Percentiles rank a stretch among this genome's conserved stretches.
phyloP scores from a whole-genome alignment of 2,113 vertebrate species.

The Ochotona princeps region DNA sequence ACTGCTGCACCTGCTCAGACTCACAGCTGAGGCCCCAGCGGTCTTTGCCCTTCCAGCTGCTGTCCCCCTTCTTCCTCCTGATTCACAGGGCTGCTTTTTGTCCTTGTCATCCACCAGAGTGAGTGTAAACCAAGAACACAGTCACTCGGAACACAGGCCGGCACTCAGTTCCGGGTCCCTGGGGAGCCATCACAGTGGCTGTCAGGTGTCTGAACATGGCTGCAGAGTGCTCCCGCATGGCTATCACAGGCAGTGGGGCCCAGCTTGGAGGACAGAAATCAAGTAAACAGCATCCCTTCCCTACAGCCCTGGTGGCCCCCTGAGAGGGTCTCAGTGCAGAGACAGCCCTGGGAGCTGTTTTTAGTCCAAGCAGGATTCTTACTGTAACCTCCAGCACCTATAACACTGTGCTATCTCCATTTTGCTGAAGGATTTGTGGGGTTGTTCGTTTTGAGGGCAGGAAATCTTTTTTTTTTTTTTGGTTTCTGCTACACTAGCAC shows the following conservation, averaged over 20 bases:
- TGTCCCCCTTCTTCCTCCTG: background rate
- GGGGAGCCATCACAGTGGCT: slow-evolving; percentile 66
- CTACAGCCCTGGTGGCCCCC: too few relatives aligned
- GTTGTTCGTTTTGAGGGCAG: background rate
- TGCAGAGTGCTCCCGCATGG: slow-evolving; percentile 1
- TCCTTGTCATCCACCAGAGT: background rate
- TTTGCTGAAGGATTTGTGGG: background rate
- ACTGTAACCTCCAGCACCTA: too few relatives aligned
- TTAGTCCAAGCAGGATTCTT: too few relatives aligned
- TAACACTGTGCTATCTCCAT: background rate
- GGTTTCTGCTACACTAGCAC: background rate
- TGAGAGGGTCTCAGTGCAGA: background rate
- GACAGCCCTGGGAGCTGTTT: background rate
- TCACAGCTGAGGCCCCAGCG: background rate
- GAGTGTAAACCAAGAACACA: slow-evolving; percentile 69
- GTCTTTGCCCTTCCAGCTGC: background rate
- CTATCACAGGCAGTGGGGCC: slow-evolving; percentile 1
- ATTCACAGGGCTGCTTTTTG: background rate
- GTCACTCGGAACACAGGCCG: slow-evolving; percentile 51
- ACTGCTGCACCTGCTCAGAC: accelerated
- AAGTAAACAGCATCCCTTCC: background rate
- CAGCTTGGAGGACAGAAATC: background rate
- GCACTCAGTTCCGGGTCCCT: slow-evolving; percentile 62
- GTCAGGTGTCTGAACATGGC: slow-evolving; percentile 65
- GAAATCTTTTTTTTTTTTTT: background rate